Percentiles rank a stretch among this genome's conserved stretches.
These are phyloP conservation scores for Oxycera nigricornis DNA, from an alignment of 2,888 invertebrate species.

Conservation along the genomic window DNA sequence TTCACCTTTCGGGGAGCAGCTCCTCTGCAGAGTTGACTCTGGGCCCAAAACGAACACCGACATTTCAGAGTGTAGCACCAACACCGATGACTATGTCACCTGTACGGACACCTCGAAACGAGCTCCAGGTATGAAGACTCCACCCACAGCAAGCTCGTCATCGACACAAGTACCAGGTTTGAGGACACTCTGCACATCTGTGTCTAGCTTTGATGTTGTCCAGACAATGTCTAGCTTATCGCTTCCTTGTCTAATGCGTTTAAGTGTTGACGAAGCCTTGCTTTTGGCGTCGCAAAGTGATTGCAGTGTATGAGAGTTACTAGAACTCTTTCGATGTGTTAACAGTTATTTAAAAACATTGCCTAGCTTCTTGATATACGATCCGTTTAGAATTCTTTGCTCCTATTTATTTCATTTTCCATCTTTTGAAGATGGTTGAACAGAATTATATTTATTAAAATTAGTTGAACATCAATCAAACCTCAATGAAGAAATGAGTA, in stretches of 20 bases:
- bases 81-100: conserved; percentile 86
- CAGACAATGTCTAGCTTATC: neutral
- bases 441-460: no score
- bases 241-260: neutral
- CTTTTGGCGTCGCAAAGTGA: neutral
- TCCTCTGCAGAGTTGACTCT: conserved; percentile 74
- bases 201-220: conserved; percentile 7
- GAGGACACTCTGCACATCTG: conserved; percentile 45
- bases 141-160: conserved; percentile 62
- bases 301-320: neutral
- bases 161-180: conserved; percentile 63
- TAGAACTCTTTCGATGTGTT: neutral
- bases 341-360: neutral
- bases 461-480: no score
- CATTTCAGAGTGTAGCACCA: conserved; percentile 84
- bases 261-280: neutral
- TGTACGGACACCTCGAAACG: conserved; percentile 79
- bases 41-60: conserved; percentile 75
- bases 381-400: neutral
- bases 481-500: no score
- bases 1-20: conserved; percentile 15
- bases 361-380: neutral
- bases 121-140: conserved; percentile 65
- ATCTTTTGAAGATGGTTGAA: no score
- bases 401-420: no score